Base-by-base conservation (phyloP, 2,888 invertebrate genomes). In the Trissoscelio sp. region DNA sequence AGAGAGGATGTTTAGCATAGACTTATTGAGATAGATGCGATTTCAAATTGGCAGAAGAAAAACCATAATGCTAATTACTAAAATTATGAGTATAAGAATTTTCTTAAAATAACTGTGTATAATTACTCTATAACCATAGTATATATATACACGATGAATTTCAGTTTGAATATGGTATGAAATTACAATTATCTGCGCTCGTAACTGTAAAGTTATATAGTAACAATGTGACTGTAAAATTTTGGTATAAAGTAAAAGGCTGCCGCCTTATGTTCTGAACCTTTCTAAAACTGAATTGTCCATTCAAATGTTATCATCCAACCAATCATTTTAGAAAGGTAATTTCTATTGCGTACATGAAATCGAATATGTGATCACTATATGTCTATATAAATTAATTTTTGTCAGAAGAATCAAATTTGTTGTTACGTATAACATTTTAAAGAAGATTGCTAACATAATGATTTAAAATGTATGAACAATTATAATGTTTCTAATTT, bases 301-400 rank as follows among this genome's bases (percentile, higher is more conserved):
- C 37, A 57, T 53, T 53, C 16, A 31, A 53, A 53, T 31, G 22
- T 66, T 44, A 39, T 44, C 51, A 24, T 22, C 16, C 12, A 16
- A n/a, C 48, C 18, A 67, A 67, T 67, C 67, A 18, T 24, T 53
- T 53, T 67, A 67, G 67, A 67, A 67, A 67, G 67, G 67, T 7
- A 37, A 67, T 64, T 64, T 60, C 24, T 42, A 60, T 24, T n/a
- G 58, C 31, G 34, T 7, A 18, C 11, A 34, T 3, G 7, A 14
- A 24, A 24, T 16, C 24, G 24, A 12, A 39, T 12, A 12, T 14
- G n/a, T 39, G 39, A 39, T 12, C 14, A n/a, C 28, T 28, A 28
- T 28, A 28, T 28, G 28, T 28, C n/a, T n/a, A n/a, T n/a, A n/a
- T n/a, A n/a, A n/a, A n/a, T n/a, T n/a, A n/a, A n/a, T n/a, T n/a